phyloP scores from a whole-genome alignment of 2,797 vertebrate species.

The Onychomys leucogaster region DNA sequence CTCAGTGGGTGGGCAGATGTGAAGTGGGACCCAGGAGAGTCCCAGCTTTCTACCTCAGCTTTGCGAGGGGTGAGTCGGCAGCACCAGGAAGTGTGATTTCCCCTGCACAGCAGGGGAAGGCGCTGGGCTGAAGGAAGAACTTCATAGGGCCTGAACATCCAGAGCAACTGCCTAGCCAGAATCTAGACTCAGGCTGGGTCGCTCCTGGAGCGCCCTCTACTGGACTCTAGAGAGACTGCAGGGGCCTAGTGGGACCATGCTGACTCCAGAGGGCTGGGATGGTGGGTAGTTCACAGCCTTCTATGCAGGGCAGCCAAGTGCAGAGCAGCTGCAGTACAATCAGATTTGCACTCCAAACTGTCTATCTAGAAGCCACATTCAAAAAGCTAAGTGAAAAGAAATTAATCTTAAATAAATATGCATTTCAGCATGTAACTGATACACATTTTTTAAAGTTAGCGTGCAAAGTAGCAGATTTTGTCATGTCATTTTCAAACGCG shows the following conservation, averaged over 20 bases:
- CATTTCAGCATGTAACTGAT: background rate
- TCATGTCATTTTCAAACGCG: background rate
- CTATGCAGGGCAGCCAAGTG: background rate
- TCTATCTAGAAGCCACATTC: background rate
- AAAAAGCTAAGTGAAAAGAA: background rate
- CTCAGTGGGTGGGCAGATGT: background rate
- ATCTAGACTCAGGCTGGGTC: background rate
- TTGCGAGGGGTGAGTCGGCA: background rate
- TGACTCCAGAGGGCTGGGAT: background rate
- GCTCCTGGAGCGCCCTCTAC: conserved; percentile 52
- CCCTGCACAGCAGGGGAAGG: background rate
- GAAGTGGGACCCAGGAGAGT: background rate
- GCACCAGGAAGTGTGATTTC: background rate
- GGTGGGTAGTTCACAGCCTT: background rate
- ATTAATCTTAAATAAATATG: background rate
- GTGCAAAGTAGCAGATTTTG: background rate
- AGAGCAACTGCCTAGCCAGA: no score
- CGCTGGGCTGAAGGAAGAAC: background rate
- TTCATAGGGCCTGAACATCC: background rate
- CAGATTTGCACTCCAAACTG: background rate
- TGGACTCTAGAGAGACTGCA: background rate
- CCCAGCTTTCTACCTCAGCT: background rate
- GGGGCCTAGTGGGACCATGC: rapidly evolving
- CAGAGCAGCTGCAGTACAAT: background rate
- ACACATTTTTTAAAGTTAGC: background rate